Base-by-base conservation (phyloP, 2,888 invertebrate species). In the Zaprionus obscuricornis region DNA sequence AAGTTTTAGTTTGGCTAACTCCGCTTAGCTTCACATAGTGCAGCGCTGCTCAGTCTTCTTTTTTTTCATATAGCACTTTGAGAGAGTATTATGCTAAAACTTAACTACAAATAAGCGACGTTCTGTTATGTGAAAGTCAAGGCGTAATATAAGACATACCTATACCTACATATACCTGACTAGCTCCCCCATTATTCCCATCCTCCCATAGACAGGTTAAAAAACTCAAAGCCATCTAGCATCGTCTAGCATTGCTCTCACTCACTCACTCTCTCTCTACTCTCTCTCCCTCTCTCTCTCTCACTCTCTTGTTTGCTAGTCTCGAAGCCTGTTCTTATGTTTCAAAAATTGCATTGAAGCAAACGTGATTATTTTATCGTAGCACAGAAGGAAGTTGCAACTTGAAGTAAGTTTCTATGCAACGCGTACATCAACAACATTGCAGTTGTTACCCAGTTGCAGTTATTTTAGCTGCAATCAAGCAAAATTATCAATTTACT, bases 1-100 rank as follows among this genome's bases (percentile, higher is more conserved):
- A 70, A 81, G 64, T 72, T 58, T 56, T 60, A 57, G 73, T 59
- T 63, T 49, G 50, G 36, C 57, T 45, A n/a, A n/a, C n/a, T n/a
- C n/a, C n/a, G n/a, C n/a, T n/a, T n/a, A n/a, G n/a, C n/a, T n/a
- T n/a, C n/a, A n/a, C n/a, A n/a, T n/a, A n/a, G n/a, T 24, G 34
- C 43, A 59, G 34, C 39, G 16, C 14, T 31, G n/a, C 54, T n/a
- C n/a, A n/a, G n/a, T n/a, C n/a, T 11, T 4, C 29, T 31, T 14
- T 18, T 8, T n/a, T 29, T 14, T 11, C 18, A 16, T n/a, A 3
- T 27, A 16, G 16, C 6, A 8, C 13, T 43, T 42, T 39, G 27
- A 24, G 39, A 49, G 34, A 11, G 33, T 39, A 66, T 58, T 52
- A 63, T 58, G 58, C 58, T 52, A 47, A 58, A 58, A 47, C 52